A percentile compares a stretch with the other conserved stretches of the same genome.
Evolutionary conservation across 2,888 invertebrate species (phyloP).

Genomic region (Lymantria monacha): DNA sequence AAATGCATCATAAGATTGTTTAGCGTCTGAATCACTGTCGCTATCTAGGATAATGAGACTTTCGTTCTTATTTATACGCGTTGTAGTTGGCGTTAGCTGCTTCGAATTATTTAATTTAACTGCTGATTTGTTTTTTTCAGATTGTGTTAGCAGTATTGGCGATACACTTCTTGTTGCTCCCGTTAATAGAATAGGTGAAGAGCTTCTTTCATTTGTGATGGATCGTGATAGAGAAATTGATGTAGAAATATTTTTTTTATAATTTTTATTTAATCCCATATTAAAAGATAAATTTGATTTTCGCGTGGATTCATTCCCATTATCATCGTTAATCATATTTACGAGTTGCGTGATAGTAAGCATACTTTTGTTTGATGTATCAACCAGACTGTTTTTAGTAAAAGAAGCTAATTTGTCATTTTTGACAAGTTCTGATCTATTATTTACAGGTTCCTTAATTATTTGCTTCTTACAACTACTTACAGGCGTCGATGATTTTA

Average conservation of each 20-base stretch:
- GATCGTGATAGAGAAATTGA: conserved; percentile 5
- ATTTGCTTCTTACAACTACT: conserved; percentile 42
- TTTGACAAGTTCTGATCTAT: conserved; percentile 11
- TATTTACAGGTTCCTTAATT: conserved; percentile 30
- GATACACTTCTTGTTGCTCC: conserved; percentile 28
- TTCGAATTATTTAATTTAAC: conserved; percentile 14
- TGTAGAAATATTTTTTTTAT: background rate
- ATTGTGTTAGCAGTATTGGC: conserved; percentile 47
- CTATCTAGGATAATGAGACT: conserved; percentile 66
- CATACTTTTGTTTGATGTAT: conserved; percentile 61
- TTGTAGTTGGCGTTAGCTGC: conserved; percentile 18
- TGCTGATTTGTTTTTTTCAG: conserved; percentile 44
- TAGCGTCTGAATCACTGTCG: conserved; percentile 61
- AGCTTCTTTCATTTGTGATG: conserved; percentile 38
- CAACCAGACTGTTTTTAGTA: conserved; percentile 25
- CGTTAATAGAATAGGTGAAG: conserved; percentile 57
- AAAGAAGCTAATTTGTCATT: conserved; percentile 18
- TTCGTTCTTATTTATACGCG: conserved; percentile 25
- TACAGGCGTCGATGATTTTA: conserved; percentile 42
- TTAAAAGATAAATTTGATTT: conserved; percentile 7
- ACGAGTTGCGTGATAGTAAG: conserved; percentile 73
- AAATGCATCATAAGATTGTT: conserved; percentile 43
- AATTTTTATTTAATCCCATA: conserved; percentile 7
- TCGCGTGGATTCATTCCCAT: conserved; percentile 28
- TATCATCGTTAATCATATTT: conserved; percentile 66